Conservation (phyloP, 2,888 invertebrate species). For the Automeris io region DNA sequence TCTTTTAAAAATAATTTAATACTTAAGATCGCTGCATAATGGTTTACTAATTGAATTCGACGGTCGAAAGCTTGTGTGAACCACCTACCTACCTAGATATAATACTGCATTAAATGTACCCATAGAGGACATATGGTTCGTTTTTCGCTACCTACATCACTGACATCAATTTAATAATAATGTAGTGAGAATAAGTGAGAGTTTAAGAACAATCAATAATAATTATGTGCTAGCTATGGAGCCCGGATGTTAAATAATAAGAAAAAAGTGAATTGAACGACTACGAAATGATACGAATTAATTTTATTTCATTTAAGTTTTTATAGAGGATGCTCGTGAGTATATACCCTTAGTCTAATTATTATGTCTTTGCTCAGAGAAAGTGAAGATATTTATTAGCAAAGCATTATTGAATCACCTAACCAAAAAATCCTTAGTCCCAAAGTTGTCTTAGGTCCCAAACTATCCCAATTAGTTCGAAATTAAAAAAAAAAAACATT, state of each 20-base stretch:
- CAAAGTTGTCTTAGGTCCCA: too few relatives aligned
- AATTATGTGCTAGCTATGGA: conserved; percentile 11
- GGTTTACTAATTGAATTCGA: conserved; percentile 5
- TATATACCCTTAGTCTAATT: conserved; percentile 41
- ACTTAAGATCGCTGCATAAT: conserved; percentile 6
- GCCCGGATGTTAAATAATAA: conserved; percentile 29
- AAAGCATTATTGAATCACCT: neutral
- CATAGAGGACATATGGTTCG: conserved; percentile 11
- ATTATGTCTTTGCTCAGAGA: conserved; percentile 49
- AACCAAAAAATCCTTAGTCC: too few relatives aligned
- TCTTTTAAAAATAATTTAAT: conserved; percentile 3
- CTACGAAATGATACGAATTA: conserved; percentile 34
- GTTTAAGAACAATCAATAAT: conserved; percentile 20
- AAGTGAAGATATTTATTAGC: conserved; percentile 34
- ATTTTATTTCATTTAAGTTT: conserved; percentile 54
- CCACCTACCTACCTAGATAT: conserved; percentile 4
- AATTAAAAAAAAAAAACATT: too few relatives aligned
- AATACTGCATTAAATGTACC: conserved; percentile 1
- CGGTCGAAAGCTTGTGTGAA: conserved; percentile 8
- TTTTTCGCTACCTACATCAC: neutral
- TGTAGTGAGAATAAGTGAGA: conserved; percentile 18
- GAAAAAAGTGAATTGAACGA: conserved; percentile 31
- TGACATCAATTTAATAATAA: conserved; percentile 14
- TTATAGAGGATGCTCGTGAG: conserved; percentile 58
- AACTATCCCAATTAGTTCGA: too few relatives aligned